phyloP scores from a whole-genome alignment of 2,888 invertebrate species.

The Lucinisca nassula region DNA sequence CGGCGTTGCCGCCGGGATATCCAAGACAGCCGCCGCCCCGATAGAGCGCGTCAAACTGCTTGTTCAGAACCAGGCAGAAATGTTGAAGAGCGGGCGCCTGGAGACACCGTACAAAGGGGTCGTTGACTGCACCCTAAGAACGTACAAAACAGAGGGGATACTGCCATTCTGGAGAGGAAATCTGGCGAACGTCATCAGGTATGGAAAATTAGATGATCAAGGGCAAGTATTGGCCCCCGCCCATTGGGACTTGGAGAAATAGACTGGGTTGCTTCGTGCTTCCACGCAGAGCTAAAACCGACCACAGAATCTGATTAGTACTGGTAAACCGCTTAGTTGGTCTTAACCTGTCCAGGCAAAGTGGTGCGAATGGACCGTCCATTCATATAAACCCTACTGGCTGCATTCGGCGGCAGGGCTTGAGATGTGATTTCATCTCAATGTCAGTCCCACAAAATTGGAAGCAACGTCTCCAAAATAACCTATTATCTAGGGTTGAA shows the following conservation, averaged over 20 bases:
- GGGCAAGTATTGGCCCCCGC: background rate
- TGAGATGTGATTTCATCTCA: too few species aligned
- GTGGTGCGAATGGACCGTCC: too few species aligned
- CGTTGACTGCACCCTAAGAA: conserved; percentile 88
- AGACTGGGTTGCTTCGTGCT: too few species aligned
- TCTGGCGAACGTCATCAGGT: conserved; percentile 91
- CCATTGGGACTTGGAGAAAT: too few species aligned
- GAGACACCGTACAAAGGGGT: conserved; percentile 96
- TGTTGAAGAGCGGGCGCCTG: conserved; percentile 88
- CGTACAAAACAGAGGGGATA: conserved; percentile 85
- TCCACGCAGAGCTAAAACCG: too few species aligned
- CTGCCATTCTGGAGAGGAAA: conserved; percentile 97
- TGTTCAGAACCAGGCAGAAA: conserved; percentile 88
- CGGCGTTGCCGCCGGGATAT: conserved; percentile 87
- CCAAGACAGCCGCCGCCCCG: conserved; percentile 88
- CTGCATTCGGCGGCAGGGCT: too few species aligned
- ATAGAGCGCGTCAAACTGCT: conserved; percentile 88
- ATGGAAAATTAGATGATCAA: background rate
- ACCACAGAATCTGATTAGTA: background rate
- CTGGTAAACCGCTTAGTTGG: too few species aligned
- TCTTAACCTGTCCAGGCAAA: too few species aligned
- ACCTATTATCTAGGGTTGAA: too few species aligned
- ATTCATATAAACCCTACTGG: too few species aligned
- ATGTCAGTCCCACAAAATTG: too few species aligned
- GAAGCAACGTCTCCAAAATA: too few species aligned